These are phyloP conservation scores for Mycteria americana DNA, from an alignment of 2,797 vertebrate species.

Conservation along the genomic window DNA sequence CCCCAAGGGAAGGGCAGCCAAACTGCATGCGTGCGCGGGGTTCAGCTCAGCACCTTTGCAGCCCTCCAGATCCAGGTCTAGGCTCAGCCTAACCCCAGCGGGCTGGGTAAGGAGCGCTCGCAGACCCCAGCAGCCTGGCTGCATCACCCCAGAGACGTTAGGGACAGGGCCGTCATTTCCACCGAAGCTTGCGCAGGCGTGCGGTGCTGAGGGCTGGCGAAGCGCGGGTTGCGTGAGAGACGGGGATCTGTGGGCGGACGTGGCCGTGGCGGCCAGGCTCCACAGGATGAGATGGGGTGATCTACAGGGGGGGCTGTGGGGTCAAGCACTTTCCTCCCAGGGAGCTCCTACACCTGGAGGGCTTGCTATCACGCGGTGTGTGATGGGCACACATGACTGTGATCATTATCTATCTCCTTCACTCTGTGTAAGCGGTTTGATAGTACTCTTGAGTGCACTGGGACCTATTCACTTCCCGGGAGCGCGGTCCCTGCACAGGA, in stretches of 20 bases:
- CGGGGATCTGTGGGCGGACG: fast-evolving
- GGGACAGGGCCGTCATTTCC: neutral
- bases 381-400: neutral
- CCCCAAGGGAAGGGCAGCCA: no score
- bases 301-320: neutral
- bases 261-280: fast-evolving
- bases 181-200: neutral
- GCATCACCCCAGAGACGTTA: neutral
- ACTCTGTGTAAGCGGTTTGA: neutral
- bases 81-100: neutral
- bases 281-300: neutral
- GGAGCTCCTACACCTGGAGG: neutral
- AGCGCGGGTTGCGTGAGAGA: fast-evolving
- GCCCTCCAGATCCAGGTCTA: neutral
- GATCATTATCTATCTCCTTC: neutral
- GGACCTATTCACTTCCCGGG: neutral
- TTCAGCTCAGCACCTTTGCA: neutral
- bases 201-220: neutral
- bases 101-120: neutral
- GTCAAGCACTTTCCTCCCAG: neutral
- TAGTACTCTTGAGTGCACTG: neutral
- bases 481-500: neutral
- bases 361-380: fast-evolving
- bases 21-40: fast-evolving
- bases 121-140: neutral